These are phyloP conservation scores for Coecobrya sp. DNA, from an alignment of 2,888 invertebrate species.

Conservation along the genomic window DNA sequence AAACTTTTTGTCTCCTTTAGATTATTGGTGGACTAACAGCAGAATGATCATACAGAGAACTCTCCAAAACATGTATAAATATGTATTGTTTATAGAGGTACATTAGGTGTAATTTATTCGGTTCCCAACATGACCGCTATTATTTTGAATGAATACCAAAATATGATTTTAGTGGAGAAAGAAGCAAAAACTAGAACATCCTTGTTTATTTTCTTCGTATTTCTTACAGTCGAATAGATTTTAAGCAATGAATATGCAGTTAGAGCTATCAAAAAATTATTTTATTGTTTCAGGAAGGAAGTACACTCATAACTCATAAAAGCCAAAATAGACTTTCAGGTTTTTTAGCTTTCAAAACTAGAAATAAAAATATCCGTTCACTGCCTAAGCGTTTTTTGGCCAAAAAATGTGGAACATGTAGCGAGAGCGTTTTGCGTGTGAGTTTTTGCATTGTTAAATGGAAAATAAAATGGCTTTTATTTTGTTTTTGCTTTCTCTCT, in stretches of 20 bases:
- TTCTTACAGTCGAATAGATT: too few species aligned
- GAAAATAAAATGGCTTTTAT: background rate
- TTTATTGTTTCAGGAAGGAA: slow-evolving; percentile 75
- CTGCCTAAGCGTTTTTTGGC: too few species aligned
- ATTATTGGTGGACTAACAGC: background rate
- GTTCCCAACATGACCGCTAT: background rate
- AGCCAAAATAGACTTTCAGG: slow-evolving; percentile 20
- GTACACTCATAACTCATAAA: slow-evolving; percentile 43
- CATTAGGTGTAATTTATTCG: background rate
- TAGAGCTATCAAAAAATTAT: slow-evolving; percentile 53
- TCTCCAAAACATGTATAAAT: background rate
- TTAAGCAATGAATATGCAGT: too few species aligned
- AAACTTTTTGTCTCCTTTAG: slow-evolving; percentile 12
- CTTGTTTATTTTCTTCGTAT: too few species aligned
- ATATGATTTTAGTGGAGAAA: slow-evolving; percentile 9
- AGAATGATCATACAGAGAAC: background rate
- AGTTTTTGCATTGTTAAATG: background rate
- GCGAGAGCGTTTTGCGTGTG: background rate
- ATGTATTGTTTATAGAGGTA: background rate
- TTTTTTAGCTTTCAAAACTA: background rate
- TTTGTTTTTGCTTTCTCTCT: background rate
- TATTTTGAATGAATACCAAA: background rate
- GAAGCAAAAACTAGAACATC: too few species aligned
- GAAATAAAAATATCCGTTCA: too few species aligned
- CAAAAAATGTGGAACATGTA: background rate